phyloP scores from a whole-genome alignment of 2,797 vertebrate species.

The Iguana delicatissima region DNA sequence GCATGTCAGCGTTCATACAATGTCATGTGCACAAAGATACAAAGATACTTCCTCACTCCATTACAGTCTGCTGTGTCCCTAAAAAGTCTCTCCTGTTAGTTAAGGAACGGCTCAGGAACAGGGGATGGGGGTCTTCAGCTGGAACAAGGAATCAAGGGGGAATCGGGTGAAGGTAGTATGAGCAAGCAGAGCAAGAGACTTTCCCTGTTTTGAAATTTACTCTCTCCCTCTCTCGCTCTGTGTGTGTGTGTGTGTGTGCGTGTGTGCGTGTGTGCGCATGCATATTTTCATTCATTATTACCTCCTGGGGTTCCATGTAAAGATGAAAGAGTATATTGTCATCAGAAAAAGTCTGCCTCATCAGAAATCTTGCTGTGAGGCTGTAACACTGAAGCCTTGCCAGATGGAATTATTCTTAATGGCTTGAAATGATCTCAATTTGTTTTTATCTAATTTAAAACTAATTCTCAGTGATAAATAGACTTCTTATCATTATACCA shows the following conservation, averaged over 20 bases:
- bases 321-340: constrained; percentile 64
- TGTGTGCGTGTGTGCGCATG: constrained; percentile 34
- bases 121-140: not conserved
- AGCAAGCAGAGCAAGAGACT: not conserved
- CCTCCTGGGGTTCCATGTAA: constrained; percentile 60
- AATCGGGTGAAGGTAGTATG: not conserved
- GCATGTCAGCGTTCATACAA: no score
- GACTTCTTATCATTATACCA: constrained; percentile 56
- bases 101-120: not conserved
- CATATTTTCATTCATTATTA: constrained; percentile 62
- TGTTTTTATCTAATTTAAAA: constrained; percentile 70
- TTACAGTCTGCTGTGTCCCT: not conserved
- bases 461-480: constrained; percentile 52
- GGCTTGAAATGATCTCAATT: constrained; percentile 67
- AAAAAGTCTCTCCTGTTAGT: not conserved
- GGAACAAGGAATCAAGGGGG: not conserved
- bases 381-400: constrained; percentile 48
- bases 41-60: not conserved
- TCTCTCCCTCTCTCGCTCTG: constrained; percentile 64
- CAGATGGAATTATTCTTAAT: constrained; percentile 72
- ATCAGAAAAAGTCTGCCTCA: constrained; percentile 59
- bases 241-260: constrained; percentile 20
- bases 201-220: constrained; percentile 46
- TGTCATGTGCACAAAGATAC: not conserved
- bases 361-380: constrained; percentile 63